phyloP scores from a whole-genome alignment of 2,888 invertebrate genomes.

The Spodoptera picta region DNA sequence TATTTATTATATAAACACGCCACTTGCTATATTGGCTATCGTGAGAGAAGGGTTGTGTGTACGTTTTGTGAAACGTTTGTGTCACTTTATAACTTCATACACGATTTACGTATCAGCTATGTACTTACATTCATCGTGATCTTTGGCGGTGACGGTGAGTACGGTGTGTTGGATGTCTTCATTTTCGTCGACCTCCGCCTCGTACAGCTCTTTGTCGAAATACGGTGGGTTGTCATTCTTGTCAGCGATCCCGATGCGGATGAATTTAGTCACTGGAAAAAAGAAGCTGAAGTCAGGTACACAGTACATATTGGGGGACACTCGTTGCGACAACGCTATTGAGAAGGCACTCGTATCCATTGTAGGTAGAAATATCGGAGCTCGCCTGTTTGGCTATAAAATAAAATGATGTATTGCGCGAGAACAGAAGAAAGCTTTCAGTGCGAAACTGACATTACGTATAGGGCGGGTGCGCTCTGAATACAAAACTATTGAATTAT shows the following conservation, averaged over 20 bases:
- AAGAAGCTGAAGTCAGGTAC: conserved; percentile 60
- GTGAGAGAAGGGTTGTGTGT: conserved; percentile 12
- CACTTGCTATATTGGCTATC: conserved; percentile 29
- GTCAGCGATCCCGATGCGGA: conserved; percentile 99
- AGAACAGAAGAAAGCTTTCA: conserved; percentile 64
- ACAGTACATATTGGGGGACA: conserved; percentile 7
- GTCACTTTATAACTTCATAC: conserved; percentile 19
- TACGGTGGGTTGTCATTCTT: conserved; percentile 99
- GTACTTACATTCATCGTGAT: conserved; percentile 99
- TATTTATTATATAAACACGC: conserved; percentile 44
- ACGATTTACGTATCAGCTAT: conserved; percentile 38
- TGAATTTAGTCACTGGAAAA: conserved; percentile 98
- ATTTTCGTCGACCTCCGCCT: conserved; percentile 99
- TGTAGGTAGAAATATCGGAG: conserved; percentile 19
- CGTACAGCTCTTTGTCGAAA: conserved; percentile 98
- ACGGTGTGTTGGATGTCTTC: conserved; percentile 99
- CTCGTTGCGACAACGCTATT: conserved; percentile 10
- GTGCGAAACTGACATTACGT: conserved; percentile 44
- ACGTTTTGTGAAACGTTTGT: conserved; percentile 28
- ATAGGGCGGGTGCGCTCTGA: conserved; percentile 37
- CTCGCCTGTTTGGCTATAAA: conserved; percentile 45
- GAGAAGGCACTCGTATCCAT: conserved; percentile 8
- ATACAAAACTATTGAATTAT: conserved; percentile 35
- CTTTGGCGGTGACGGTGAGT: conserved; percentile 99
- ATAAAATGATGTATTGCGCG: conserved; percentile 50